A percentile compares a stretch with the other conserved stretches of the same genome.
Evolutionary conservation across 2,797 vertebrate genomes (phyloP).

Genomic region (Mormyrops boulengeri): DNA sequence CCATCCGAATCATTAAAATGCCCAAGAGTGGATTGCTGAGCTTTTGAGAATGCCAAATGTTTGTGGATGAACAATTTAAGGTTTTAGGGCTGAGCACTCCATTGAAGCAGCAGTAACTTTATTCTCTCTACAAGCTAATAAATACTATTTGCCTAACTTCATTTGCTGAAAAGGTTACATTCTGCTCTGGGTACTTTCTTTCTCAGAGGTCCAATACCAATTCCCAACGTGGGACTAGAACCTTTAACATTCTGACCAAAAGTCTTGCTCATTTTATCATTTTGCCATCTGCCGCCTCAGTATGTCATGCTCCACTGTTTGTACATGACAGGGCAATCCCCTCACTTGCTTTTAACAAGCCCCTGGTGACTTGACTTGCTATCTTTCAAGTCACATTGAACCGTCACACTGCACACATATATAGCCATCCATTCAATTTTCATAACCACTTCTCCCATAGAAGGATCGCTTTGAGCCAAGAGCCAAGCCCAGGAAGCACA

Average conservation of each 20-base stretch:
- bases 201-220: neutral
- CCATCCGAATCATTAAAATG: neutral
- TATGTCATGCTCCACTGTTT: neutral
- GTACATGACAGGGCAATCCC: neutral
- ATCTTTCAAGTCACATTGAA: neutral
- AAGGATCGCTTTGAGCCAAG: neutral
- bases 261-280: neutral
- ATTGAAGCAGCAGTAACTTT: neutral
- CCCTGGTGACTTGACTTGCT: neutral
- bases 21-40: neutral
- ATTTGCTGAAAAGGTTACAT: neutral
- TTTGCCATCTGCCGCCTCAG: neutral
- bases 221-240: neutral
- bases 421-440: neutral
- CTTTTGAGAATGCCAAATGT: neutral
- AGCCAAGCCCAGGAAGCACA: neutral
- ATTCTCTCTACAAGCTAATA: slow-evolving; percentile 2
- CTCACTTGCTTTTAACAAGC: neutral
- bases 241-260: neutral
- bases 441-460: neutral
- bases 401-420: neutral
- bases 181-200: neutral
- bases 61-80: neutral
- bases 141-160: neutral
- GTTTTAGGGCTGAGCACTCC: neutral